Conservation (phyloP, 2,797 vertebrate genomes). For the Bovichtus diacanthus region DNA sequence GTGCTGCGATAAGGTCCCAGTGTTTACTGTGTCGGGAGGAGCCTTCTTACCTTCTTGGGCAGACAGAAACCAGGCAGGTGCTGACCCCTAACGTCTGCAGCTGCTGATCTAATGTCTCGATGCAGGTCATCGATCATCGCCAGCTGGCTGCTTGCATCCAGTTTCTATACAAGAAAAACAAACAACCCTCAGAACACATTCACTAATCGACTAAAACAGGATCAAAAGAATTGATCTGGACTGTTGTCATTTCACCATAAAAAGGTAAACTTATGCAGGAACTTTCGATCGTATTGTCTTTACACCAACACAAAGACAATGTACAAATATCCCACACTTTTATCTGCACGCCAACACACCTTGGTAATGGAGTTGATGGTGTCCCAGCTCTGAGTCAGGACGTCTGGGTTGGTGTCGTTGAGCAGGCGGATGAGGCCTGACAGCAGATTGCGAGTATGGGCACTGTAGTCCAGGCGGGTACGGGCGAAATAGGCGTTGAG, state of each 20-base stretch:
- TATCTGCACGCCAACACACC: conserved; percentile 74
- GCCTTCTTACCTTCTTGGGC: conserved; percentile 92
- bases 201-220: not conserved
- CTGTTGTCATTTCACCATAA: not conserved
- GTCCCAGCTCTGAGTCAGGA: conserved; percentile 97
- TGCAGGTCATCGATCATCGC: conserved; percentile 96
- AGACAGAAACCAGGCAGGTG: conserved; percentile 97
- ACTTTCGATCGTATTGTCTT: not conserved
- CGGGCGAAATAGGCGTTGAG: conserved; percentile 96
- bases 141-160: conserved; percentile 96
- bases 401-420: conserved; percentile 91
- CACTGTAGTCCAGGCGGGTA: conserved; percentile 93
- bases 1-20: not conserved
- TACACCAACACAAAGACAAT: not conserved
- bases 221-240: not conserved
- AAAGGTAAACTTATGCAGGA: too few relatives aligned
- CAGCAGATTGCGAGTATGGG: conserved; percentile 91
- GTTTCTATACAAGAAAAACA: conserved; percentile 85
- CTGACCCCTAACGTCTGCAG: conserved; percentile 92
- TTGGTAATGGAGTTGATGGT: conserved; percentile 97
- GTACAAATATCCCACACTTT: not conserved
- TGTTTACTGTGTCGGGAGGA: not conserved
- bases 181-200: not conserved
- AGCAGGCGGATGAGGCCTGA: conserved; percentile 96
- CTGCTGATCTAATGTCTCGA: conserved; percentile 91